A percentile compares a stretch with the other conserved stretches of the same genome.
Conservation (phyloP, 2,113 vertebrate genomes). For the Melanostigma gelatinosum region DNA sequence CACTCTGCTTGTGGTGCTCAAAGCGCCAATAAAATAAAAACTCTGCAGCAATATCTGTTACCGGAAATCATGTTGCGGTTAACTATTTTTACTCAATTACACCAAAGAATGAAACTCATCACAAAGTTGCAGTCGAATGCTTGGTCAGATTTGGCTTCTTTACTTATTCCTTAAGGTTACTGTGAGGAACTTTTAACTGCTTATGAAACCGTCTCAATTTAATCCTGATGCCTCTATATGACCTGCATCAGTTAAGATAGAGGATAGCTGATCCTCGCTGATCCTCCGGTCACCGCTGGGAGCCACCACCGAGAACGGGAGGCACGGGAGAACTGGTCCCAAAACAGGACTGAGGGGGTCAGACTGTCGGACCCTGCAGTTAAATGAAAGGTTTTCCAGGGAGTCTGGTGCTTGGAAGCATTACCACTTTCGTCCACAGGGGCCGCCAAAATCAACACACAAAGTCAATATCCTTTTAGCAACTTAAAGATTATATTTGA, state of each 20-base stretch:
- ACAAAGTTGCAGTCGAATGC: not conserved
- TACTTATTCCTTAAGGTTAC: not conserved
- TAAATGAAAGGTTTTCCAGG: not conserved
- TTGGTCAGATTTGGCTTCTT: not conserved
- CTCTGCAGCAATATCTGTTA: not conserved
- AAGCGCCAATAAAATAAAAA: not conserved
- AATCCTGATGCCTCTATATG: too few species aligned
- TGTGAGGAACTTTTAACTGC: too few species aligned
- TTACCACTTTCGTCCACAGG: not conserved
- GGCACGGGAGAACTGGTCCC: too few species aligned
- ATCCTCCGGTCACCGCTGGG: too few species aligned
- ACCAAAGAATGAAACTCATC: too few species aligned
- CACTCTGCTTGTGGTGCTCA: not conserved
- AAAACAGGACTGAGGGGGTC: not conserved
- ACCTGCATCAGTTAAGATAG: too few species aligned
- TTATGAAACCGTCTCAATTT: too few species aligned
- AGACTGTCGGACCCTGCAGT: not conserved
- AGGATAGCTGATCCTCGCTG: too few species aligned
- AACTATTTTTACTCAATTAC: too few species aligned
- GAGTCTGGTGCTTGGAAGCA: not conserved
- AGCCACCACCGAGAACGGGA: too few species aligned
- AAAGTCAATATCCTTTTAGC: not conserved
- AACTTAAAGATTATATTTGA: not conserved
- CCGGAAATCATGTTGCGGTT: not conserved
- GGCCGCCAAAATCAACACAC: not conserved